Conservation (phyloP, 2,113 vertebrate genomes). For the Cathartes aura region DNA sequence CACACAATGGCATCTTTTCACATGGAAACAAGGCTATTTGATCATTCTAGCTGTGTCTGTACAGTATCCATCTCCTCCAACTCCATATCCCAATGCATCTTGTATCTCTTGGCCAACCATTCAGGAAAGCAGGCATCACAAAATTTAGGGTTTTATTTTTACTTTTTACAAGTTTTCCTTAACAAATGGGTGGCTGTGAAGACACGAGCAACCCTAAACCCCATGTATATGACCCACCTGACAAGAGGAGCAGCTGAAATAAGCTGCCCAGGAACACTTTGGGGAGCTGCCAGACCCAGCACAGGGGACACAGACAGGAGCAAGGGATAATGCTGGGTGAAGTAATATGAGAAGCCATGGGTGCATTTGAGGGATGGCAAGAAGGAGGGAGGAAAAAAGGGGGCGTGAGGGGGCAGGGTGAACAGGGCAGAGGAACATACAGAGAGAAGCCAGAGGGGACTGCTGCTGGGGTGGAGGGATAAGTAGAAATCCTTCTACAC, state of each 20-base stretch:
- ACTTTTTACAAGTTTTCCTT: neutral
- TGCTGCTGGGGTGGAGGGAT: neutral
- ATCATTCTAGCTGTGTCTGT: neutral
- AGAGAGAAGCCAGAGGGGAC: neutral
- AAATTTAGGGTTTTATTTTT: neutral
- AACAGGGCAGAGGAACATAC: neutral
- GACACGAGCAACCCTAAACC: rapidly evolving
- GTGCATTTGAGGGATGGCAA: neutral
- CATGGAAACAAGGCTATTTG: neutral
- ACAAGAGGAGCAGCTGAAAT: neutral
- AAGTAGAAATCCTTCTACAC: neutral
- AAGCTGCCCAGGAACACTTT: neutral
- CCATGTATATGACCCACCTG: neutral
- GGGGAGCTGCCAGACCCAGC: neutral
- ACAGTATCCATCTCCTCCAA: neutral
- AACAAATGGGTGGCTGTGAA: neutral
- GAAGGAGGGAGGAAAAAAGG: neutral
- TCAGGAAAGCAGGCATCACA: neutral
- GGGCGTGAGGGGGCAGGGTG: too few species aligned
- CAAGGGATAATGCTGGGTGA: neutral
- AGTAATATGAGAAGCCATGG: neutral
- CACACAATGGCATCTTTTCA: neutral
- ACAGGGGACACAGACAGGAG: neutral
- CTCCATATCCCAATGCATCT: neutral
- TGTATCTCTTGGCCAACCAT: neutral